These are phyloP conservation scores for Boloria euphrosyne DNA, from an alignment of 2,888 invertebrate genomes.

Conservation along the genomic window DNA sequence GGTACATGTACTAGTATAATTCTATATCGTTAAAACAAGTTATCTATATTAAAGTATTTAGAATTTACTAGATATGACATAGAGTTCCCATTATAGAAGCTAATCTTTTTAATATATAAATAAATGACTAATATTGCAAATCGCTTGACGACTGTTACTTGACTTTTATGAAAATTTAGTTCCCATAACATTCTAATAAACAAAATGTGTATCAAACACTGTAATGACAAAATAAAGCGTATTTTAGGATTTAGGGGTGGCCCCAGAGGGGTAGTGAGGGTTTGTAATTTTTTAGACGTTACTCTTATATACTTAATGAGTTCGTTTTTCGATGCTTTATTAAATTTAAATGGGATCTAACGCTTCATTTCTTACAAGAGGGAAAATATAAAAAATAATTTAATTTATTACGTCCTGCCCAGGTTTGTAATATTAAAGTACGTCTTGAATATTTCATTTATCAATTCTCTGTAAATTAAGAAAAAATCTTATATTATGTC, in stretches of 20 bases:
- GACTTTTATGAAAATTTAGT: neutral
- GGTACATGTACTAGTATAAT: no score
- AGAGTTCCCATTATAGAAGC: no score
- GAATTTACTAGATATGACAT: no score
- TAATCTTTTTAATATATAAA: no score
- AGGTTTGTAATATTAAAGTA: constrained; percentile 6
- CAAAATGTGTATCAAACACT: constrained; percentile 41
- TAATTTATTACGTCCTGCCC: constrained; percentile 6
- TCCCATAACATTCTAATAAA: constrained; percentile 12
- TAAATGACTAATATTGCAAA: neutral
- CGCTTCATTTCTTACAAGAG: constrained; percentile 62
- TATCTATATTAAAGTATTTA: no score
- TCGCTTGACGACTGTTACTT: neutral
- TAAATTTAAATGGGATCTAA: constrained; percentile 61
- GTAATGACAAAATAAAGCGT: constrained; percentile 48
- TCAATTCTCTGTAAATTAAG: no score
- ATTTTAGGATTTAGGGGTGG: constrained; percentile 46
- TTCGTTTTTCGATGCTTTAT: constrained; percentile 74
- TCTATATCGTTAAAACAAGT: no score
- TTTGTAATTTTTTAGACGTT: constrained; percentile 37
- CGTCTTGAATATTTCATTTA: no score
- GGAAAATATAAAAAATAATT: constrained; percentile 34
- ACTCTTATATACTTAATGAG: constrained; percentile 57
- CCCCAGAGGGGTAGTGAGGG: constrained; percentile 33
- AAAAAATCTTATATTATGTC: no score